Base-by-base conservation (phyloP, 2,113 vertebrate species). In the Triplophysa dalaica region DNA sequence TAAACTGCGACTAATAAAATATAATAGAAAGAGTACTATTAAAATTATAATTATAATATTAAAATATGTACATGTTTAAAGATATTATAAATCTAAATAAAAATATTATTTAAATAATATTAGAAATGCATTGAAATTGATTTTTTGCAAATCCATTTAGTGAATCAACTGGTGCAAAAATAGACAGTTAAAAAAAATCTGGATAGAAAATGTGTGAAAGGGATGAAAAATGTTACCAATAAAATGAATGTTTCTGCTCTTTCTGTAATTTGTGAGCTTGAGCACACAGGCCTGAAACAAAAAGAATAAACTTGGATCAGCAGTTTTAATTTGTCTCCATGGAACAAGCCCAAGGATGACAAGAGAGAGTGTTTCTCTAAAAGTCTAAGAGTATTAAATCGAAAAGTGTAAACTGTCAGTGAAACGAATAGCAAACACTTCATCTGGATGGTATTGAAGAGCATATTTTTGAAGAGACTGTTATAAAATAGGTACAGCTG, bases 361-460 rank as follows among this genome's bases (percentile, higher is more conserved):
- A 50, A 29, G n/a, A 24, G 52, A 78, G 16, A 21, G 11, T 52
- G 64, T 70, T 29, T 52, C 60, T 58, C 17, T 26, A 24, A 38
- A 5, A 38, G 6, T 38, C 0, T 38, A 38, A 38, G 33, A 33
- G 33, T 62, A 38, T 72, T 14, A 69, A 26, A 56, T 43, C 41
- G 22, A 62, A 41, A 77, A 70, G 14, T 63, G 54, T 74, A 60
- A 74, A 10, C 82, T 70, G 11, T 65, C 33, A 0, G 21, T 75
- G 70, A 76, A 84, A 83, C 66, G 1, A 24, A 73, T 69, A 74
- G 62, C 81, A 76, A 81, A 74, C 74, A 77, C 64, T 64, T 85
- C 2, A 77, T 79, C 83, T 65, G 61, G 70, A 19, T 66, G 26
- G 13, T 76, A 75, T 84, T 87, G 85, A 84, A 75, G 8, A 65